Evolutionary conservation across 1,140 invertebrate genomes (phyloP), one percentile per base, ranked within the genome.

Genomic region (Drosophila pallidifrons): DNA sequence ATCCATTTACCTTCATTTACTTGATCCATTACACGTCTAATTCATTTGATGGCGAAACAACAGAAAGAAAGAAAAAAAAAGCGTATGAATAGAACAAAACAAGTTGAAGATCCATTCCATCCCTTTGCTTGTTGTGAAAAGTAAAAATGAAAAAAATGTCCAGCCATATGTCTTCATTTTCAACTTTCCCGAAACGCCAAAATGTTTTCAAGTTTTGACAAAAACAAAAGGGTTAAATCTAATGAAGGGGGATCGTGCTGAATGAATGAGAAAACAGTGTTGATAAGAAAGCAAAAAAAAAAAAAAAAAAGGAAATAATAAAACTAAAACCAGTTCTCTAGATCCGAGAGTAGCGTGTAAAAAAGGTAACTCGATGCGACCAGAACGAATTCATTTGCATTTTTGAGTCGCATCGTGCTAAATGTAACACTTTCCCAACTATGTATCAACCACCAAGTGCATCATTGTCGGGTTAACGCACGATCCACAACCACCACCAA

Each of bases 321-420:
- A 16, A 25, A 25, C 3, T 25, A 4, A 54, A 58, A 57, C 67
- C 46, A 49, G 59, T 57, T 75, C 41, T 6, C 2, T 30, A 6
- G 7, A 46, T 7, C 5, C 6, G 32, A 35, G 32, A 35, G 32
- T 15, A 11, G 25, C 25, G 51, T n/a, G 13, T 55, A 15, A 70
- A 67, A 49, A 67, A 49, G 51, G 6, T 60, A 76, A 65, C 68
- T 54, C 47, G 45, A 70, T 70, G 66, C 38, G 32, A 73, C 71
- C 76, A 70, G 67, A 81, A 87, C 82, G 64, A 86, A 86, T 79
- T 52, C 32, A 82, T 77, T 83, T 83, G 81, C 76, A 83, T 83
- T 79, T 69, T 47, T 32, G 32, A 32, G 32, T 54, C 13, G 16
- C 13, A 7, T 7, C n/a, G 11, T 63, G 46, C 60, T 35, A 77